A percentile compares a stretch with the other conserved stretches of the same genome.
These are phyloP conservation scores for Hypselothyrea guttata DNA, from an alignment of 2,888 invertebrate species.

Conservation along the genomic window DNA sequence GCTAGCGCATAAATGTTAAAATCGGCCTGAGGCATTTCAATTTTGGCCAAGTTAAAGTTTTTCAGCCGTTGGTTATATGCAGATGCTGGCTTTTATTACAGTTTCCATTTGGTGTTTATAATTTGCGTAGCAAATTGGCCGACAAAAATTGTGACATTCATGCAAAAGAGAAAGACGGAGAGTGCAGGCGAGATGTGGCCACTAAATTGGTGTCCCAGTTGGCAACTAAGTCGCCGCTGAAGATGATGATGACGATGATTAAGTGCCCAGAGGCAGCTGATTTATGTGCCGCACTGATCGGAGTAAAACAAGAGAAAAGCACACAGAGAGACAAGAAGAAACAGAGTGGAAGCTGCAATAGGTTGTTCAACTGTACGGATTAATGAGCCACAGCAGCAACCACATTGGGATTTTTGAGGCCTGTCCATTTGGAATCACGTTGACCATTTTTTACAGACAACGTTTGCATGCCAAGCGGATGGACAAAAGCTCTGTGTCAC, in stretches of 20 bases:
- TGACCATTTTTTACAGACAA: slow-evolving; percentile 23
- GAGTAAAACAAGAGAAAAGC: slow-evolving; percentile 4
- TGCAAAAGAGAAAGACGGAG: slow-evolving; percentile 27
- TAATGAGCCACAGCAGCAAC: slow-evolving; percentile 66
- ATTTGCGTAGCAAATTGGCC: slow-evolving; percentile 70
- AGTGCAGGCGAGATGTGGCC: not conserved
- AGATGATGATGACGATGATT: slow-evolving; percentile 50
- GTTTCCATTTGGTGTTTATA: slow-evolving; percentile 67
- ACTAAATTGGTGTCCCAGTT: slow-evolving; percentile 61
- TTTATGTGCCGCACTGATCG: slow-evolving; percentile 53
- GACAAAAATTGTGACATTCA: slow-evolving; percentile 59
- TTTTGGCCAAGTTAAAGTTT: slow-evolving; percentile 50
- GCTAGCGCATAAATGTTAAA: slow-evolving; percentile 60
- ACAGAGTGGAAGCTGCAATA: slow-evolving; percentile 44
- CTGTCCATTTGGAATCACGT: slow-evolving; percentile 46
- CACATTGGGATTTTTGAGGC: slow-evolving; percentile 65
- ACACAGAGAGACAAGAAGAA: slow-evolving; percentile 8
- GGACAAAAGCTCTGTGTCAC: slow-evolving; percentile 22
- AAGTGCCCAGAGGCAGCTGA: slow-evolving; percentile 65
- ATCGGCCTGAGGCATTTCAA: slow-evolving; percentile 69
- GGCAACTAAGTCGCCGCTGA: slow-evolving; percentile 41
- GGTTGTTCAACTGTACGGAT: slow-evolving; percentile 67
- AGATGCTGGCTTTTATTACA: slow-evolving; percentile 45
- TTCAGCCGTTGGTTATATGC: slow-evolving; percentile 22
- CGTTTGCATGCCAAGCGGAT: slow-evolving; percentile 32